phyloP scores from a whole-genome alignment of 2,888 invertebrate species.

The Nebria brevicollis region DNA sequence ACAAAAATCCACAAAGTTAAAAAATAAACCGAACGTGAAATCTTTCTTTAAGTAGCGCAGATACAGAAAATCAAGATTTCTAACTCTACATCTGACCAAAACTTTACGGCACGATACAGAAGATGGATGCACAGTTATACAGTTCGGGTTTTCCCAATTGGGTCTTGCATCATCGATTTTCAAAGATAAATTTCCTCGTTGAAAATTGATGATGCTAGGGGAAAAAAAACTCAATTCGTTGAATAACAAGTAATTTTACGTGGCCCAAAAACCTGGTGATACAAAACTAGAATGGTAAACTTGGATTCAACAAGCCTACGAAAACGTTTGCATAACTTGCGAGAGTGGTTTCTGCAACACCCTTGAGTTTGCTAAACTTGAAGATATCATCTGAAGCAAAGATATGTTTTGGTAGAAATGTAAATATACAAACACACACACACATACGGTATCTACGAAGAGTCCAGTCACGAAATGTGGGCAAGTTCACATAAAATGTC shows the following conservation, averaged over 20 bases:
- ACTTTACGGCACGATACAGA: neutral
- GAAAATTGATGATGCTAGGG: neutral
- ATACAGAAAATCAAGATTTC: neutral
- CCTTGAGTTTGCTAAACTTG: neutral
- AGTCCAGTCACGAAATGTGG: neutral
- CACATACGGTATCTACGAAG: neutral
- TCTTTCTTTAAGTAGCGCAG: neutral
- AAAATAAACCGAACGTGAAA: conserved; percentile 3
- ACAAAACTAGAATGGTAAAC: neutral
- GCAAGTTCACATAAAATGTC: conserved; percentile 5
- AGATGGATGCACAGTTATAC: neutral
- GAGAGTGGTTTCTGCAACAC: neutral
- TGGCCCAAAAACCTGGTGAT: neutral
- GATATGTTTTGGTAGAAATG: neutral
- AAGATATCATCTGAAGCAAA: neutral
- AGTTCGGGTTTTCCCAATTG: neutral
- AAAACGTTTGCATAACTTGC: neutral
- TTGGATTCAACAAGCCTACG: neutral
- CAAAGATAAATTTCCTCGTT: neutral
- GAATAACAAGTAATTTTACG: neutral
- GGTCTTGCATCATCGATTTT: neutral
- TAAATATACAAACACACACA: neutral
- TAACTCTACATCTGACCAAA: neutral
- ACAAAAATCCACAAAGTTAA: conserved; percentile 3
- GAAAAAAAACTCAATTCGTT: neutral